phyloP scores from a whole-genome alignment of 2,113 vertebrate genomes.

The cattle (Bos taurus) region DNA sequence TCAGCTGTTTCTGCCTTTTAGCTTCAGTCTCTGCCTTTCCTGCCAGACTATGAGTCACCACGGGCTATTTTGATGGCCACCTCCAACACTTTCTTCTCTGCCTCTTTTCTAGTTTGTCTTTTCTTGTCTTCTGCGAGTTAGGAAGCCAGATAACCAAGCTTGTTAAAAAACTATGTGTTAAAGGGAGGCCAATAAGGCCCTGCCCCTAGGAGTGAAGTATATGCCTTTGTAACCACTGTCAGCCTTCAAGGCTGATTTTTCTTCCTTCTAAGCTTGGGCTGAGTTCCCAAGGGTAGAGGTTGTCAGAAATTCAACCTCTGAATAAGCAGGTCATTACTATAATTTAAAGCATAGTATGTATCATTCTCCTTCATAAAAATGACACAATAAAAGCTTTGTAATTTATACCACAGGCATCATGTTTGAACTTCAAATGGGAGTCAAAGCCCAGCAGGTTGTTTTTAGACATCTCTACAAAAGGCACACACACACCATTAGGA shows the following conservation, averaged over 20 bases:
- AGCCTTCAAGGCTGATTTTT: not conserved
- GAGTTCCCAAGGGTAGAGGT: not conserved
- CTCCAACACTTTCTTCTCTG: not conserved
- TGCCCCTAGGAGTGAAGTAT: not conserved
- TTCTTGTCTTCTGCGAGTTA: not conserved
- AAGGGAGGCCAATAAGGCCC: conserved; percentile 34
- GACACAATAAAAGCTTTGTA: conserved; percentile 49
- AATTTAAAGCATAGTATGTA: conserved; percentile 43
- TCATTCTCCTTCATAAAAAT: conserved; percentile 43
- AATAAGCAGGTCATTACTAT: conserved; percentile 33
- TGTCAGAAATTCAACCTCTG: conserved; percentile 41
- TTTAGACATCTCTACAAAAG: conserved; percentile 32
- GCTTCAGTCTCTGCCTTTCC: not conserved
- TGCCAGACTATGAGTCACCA: not conserved
- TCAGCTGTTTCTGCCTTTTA: not conserved
- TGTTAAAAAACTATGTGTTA: conserved; percentile 30
- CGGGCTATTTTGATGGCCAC: not conserved
- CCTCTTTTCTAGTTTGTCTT: not conserved
- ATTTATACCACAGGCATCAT: conserved; percentile 42
- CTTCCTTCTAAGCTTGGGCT: conserved; percentile 17
- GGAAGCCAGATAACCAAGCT: not conserved
- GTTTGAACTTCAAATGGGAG: conserved; percentile 51
- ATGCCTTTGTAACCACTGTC: not conserved
- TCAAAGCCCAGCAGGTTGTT: conserved; percentile 29
- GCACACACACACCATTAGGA: not conserved